Evolutionary conservation across 2,113 vertebrate genomes (phyloP).

Genomic region (Trochalopteron elliotii): DNA sequence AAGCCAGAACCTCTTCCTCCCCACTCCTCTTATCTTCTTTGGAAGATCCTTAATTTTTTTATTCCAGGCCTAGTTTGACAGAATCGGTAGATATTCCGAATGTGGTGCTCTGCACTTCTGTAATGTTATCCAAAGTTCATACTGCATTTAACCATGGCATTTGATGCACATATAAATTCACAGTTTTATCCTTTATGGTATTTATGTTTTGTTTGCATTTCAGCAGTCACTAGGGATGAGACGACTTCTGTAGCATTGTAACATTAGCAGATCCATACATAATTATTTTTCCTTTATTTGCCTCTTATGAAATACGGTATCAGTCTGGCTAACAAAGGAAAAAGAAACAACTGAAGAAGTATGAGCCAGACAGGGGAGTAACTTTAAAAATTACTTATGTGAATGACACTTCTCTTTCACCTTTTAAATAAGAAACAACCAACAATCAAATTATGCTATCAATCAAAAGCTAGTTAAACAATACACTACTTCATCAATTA

Average conservation of each 20-base stretch:
- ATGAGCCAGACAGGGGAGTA: not conserved
- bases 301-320: fast-evolving
- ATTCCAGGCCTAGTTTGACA: not conserved
- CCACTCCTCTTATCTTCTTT: not conserved
- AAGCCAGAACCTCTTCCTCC: not conserved
- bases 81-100: not conserved
- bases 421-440: not conserved
- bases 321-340: not conserved
- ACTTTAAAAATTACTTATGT: not conserved
- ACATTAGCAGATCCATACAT: not conserved
- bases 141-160: not conserved
- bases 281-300: not conserved
- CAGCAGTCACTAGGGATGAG: not conserved
- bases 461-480: not conserved
- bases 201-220: not conserved
- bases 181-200: not conserved
- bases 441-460: not conserved
- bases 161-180: not conserved
- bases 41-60: not conserved
- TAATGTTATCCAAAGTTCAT: not conserved
- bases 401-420: not conserved
- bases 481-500: not conserved
- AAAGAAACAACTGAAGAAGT: not conserved
- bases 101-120: not conserved
- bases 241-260: not conserved